Conservation (phyloP, 2,888 invertebrate genomes). For the Mechanitis mazaeus region DNA sequence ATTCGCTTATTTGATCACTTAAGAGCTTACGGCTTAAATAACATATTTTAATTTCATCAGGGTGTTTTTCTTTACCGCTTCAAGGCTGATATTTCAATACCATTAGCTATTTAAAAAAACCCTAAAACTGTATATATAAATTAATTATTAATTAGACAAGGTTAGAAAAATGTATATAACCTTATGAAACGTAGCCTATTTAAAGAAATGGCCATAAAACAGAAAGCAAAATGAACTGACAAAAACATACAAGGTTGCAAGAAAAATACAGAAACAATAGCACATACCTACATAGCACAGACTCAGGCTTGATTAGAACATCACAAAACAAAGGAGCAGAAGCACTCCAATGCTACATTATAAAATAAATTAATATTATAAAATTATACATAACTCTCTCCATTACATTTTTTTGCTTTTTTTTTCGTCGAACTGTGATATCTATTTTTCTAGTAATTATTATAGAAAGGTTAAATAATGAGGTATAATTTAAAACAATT, state of each 20-base stretch:
- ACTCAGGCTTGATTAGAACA: slow-evolving; percentile 6
- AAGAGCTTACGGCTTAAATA: no score
- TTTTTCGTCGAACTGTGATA: no score
- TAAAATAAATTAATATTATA: neutral
- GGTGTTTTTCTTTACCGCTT: no score
- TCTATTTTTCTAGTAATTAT: no score
- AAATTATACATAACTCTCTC: neutral
- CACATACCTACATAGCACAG: neutral
- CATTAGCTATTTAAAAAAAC: no score
- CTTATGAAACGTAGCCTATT: neutral
- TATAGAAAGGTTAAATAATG: no score
- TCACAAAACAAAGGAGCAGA: neutral
- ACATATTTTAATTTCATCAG: no score
- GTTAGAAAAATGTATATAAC: neutral
- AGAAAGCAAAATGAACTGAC: slow-evolving; percentile 1
- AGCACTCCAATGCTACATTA: neutral
- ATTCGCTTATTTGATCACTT: no score
- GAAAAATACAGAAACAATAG: slow-evolving; percentile 1
- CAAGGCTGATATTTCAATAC: no score
- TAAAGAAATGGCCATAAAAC: neutral
- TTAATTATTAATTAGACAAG: neutral
- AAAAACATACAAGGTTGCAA: neutral
- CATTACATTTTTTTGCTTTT: no score
- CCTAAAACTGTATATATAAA: no score
- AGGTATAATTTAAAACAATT: no score